These are phyloP conservation scores for Spodoptera litura DNA, from an alignment of 1,140 invertebrate genomes.

Conservation along the genomic window DNA sequence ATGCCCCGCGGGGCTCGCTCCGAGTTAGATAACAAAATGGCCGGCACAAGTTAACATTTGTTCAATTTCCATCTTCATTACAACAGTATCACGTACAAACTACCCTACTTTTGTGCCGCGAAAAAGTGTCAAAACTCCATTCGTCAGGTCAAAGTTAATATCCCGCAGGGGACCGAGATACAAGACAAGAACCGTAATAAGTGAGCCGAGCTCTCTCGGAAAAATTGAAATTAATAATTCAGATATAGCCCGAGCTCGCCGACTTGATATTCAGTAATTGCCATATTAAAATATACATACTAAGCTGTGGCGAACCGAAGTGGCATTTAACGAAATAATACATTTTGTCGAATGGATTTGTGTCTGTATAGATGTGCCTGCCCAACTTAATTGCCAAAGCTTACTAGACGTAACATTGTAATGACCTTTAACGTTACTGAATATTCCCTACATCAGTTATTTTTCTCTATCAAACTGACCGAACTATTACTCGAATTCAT, in stretches of 20 bases:
- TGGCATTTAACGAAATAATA: neutral
- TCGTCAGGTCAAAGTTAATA: constrained; percentile 50
- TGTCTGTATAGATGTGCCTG: too few species aligned
- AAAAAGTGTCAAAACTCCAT: constrained; percentile 48
- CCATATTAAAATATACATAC: constrained; percentile 40
- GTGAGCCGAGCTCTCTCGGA: constrained; percentile 45
- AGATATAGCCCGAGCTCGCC: constrained; percentile 34
- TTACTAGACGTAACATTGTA: too few species aligned
- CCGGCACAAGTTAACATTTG: constrained; percentile 39
- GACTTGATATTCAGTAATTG: constrained; percentile 45
- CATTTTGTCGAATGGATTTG: neutral
- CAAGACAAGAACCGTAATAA: constrained; percentile 25
- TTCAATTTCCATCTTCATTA: constrained; percentile 45
- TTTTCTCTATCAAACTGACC: too few species aligned
- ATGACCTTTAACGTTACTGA: too few species aligned
- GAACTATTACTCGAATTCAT: too few species aligned
- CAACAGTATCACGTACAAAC: constrained; percentile 38
- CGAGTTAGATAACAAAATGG: constrained; percentile 34
- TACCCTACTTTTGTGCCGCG: constrained; percentile 37
- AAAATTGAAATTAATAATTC: constrained; percentile 59
- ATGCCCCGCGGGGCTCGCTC: neutral
- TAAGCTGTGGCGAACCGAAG: constrained; percentile 11
- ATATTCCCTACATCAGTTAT: too few species aligned
- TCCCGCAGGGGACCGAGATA: constrained; percentile 29
- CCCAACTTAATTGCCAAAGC: too few species aligned